Evolutionary conservation across 2,113 vertebrate species (phyloP).

Genomic region (Rallus limicola): DNA sequence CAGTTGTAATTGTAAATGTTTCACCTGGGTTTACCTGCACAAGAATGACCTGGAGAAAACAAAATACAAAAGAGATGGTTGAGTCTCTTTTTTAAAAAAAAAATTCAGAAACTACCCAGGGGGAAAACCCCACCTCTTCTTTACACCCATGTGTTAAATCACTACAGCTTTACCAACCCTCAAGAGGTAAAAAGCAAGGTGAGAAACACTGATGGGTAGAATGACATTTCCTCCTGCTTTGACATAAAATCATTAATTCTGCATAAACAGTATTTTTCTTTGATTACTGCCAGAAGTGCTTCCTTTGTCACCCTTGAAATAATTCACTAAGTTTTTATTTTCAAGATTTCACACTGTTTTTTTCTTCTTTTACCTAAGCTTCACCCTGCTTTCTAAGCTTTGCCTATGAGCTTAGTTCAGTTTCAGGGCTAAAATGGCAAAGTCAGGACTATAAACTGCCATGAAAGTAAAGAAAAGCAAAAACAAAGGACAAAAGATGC

Average conservation of each 20-base stretch:
- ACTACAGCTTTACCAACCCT: background rate
- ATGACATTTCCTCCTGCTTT: background rate
- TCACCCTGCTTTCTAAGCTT: background rate
- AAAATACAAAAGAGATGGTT: background rate
- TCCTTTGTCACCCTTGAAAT: background rate
- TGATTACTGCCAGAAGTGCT: background rate
- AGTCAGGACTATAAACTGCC: too few relatives aligned
- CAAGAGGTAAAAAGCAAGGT: background rate
- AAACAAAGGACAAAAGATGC: background rate
- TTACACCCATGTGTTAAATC: background rate
- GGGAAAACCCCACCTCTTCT: background rate
- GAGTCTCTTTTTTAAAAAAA: too few relatives aligned
- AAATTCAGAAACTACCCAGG: background rate
- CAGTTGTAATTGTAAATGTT: slow-evolving; percentile 83
- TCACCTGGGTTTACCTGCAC: slow-evolving; percentile 87
- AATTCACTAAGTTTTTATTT: background rate
- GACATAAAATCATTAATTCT: background rate
- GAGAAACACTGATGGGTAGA: background rate
- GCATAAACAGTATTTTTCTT: background rate
- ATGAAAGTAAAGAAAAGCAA: too few relatives aligned
- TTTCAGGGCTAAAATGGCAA: background rate
- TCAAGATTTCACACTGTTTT: background rate
- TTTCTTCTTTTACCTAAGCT: background rate
- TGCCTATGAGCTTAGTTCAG: background rate
- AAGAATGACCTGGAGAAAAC: slow-evolving; percentile 78